Evolutionary conservation across 2,888 invertebrate species (phyloP).

Genomic region (Polydrusus cervinus): DNA sequence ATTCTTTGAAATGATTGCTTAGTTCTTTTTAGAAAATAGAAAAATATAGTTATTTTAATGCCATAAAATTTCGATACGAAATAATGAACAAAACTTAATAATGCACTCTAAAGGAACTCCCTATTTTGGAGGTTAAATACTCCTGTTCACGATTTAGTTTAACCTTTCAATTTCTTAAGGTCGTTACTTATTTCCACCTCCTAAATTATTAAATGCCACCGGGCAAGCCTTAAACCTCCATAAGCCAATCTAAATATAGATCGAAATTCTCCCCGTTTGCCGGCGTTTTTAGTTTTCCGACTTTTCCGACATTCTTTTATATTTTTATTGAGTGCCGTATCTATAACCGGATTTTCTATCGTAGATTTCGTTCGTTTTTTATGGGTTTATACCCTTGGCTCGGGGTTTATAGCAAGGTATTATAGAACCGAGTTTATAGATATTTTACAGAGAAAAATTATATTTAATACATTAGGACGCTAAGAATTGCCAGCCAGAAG

Average conservation of each 20-base stretch:
- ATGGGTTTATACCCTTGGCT: background rate
- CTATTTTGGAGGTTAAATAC: background rate
- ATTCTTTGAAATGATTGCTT: too few relatives aligned
- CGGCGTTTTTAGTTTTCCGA: constrained; percentile 10
- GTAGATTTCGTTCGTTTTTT: constrained; percentile 7
- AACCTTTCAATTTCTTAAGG: background rate
- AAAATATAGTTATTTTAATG: too few relatives aligned
- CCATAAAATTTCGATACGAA: too few relatives aligned
- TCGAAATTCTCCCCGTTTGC: constrained; percentile 12
- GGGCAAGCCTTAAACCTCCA: constrained; percentile 4
- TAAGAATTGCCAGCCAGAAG: too few relatives aligned
- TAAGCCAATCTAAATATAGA: constrained; percentile 23
- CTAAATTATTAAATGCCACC: constrained; percentile 20
- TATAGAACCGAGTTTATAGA: background rate
- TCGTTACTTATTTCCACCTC: background rate
- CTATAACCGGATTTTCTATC: constrained; percentile 5
- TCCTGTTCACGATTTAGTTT: background rate
- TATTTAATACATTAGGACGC: too few relatives aligned
- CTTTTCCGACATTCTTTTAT: constrained; percentile 17
- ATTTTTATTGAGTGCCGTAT: constrained; percentile 17
- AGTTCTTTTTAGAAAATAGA: too few relatives aligned
- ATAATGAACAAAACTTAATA: too few relatives aligned
- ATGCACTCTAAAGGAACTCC: too few relatives aligned
- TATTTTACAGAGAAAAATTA: background rate
- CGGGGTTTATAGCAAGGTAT: background rate